phyloP scores from a whole-genome alignment of 1,140 invertebrate genomes.

The Colletes latitarsis region DNA sequence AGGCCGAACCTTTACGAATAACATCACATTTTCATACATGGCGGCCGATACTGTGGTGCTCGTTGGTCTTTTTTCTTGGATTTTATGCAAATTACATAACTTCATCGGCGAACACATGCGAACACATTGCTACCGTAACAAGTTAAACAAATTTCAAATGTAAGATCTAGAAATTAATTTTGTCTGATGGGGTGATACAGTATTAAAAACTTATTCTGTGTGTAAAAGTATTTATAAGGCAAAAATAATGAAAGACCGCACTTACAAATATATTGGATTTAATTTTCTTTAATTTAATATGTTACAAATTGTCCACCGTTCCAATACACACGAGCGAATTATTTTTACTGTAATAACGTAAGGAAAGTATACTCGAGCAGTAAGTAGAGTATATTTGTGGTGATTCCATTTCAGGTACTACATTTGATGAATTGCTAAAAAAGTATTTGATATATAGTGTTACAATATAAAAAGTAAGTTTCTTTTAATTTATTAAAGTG shows the following conservation, averaged over 20 bases:
- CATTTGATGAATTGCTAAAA: constrained; percentile 71
- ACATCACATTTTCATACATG: constrained; percentile 44
- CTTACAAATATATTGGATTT: constrained; percentile 41
- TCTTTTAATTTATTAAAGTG: constrained; percentile 1
- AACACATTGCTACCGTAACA: constrained; percentile 20
- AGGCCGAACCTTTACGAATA: constrained; percentile 36
- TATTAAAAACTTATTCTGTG: constrained; percentile 21
- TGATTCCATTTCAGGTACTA: constrained; percentile 60
- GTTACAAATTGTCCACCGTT: constrained; percentile 65
- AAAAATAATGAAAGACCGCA: constrained; percentile 26
- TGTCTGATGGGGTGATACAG: constrained; percentile 11
- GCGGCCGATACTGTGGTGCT: constrained; percentile 62
- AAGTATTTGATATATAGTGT: constrained; percentile 7
- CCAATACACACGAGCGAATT: constrained; percentile 79
- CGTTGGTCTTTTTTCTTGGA: constrained; percentile 71
- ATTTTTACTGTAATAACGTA: constrained; percentile 77
- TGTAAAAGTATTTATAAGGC: constrained; percentile 8
- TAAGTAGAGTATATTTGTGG: constrained; percentile 74
- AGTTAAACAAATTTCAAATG: constrained; percentile 1
- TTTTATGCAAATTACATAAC: constrained; percentile 68
- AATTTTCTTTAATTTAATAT: constrained; percentile 10
- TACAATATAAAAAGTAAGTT: constrained; percentile 20
- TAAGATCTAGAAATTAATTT: background rate
- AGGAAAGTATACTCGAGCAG: constrained; percentile 78
- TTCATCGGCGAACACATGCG: constrained; percentile 46